Percentiles rank a stretch among this genome's conserved stretches.
These are phyloP conservation scores for Dromas ardeola DNA, from an alignment of 2,113 vertebrate species.

Conservation along the genomic window DNA sequence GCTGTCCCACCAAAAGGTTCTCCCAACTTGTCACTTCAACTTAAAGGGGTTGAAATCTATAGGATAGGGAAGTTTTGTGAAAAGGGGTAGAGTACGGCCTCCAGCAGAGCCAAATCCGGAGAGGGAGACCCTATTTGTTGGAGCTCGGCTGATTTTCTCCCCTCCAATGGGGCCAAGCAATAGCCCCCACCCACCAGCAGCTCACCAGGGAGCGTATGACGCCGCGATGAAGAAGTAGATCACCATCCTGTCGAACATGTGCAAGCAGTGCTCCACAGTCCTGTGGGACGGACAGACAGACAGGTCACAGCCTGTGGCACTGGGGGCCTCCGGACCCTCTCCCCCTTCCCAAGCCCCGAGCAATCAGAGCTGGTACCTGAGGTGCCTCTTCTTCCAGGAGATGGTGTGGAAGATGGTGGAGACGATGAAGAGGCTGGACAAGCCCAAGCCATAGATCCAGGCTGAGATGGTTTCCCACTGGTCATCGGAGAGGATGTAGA, in stretches of 20 bases:
- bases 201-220: conserved; percentile 93
- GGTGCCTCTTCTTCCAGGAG: conserved; percentile 95
- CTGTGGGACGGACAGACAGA: conserved; percentile 37
- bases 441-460: conserved; percentile 92
- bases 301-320: not conserved
- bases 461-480: conserved; percentile 91
- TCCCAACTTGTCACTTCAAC: not conserved
- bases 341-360: rapidly evolving
- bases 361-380: conserved; percentile 75
- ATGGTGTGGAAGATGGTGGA: conserved; percentile 94
- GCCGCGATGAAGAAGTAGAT: conserved; percentile 96
- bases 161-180: not conserved
- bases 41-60: not conserved
- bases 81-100: not conserved
- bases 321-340: rapidly evolving
- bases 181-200: not conserved
- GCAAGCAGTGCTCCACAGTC: conserved; percentile 88
- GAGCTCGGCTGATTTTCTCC: not conserved
- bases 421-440: conserved; percentile 93
- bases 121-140: not conserved
- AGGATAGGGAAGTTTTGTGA: not conserved
- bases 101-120: not conserved
- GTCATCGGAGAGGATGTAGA: conserved; percentile 89
- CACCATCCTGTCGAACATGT: conserved; percentile 93
- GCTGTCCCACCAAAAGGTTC: not conserved